phyloP scores from a whole-genome alignment of 92 coral and sea anemone species.

The Epizoanthus stellaris region DNA sequence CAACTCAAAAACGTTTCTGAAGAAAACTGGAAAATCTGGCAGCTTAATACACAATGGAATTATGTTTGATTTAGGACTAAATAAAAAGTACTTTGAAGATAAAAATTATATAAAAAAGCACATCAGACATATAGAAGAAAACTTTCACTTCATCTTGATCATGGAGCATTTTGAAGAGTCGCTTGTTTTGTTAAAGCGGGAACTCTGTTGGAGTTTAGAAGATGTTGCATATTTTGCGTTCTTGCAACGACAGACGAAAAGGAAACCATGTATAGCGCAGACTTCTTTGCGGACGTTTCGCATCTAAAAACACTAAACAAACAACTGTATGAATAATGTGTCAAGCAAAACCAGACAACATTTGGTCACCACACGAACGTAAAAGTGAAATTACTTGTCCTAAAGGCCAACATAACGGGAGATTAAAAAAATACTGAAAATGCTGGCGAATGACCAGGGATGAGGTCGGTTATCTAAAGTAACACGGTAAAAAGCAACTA shows the following conservation, averaged over 20 bases:
- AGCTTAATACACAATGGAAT: constrained; percentile 43
- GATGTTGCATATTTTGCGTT: constrained; percentile 33
- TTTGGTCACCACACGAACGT: not conserved
- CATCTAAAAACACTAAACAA: constrained; percentile 11
- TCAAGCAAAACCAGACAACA: not conserved
- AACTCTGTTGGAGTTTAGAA: constrained; percentile 52
- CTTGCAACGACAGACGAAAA: constrained; percentile 3
- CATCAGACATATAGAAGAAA: constrained; percentile 11
- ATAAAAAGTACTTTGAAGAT: constrained; percentile 24
- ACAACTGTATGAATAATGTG: constrained; percentile 2
- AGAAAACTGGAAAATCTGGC: not conserved
- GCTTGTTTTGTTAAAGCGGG: constrained; percentile 28
- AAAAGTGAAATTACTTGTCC: not conserved
- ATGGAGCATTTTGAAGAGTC: constrained; percentile 47
- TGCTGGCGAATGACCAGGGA: no score
- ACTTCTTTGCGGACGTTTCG: not conserved
- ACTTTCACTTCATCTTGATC: constrained; percentile 43
- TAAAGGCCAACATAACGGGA: not conserved
- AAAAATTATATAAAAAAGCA: not conserved
- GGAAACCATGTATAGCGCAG: not conserved
- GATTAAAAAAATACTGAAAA: not conserved
- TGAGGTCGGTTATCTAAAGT: no score
- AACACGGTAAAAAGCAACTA: no score
- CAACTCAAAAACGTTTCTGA: constrained; percentile 6
- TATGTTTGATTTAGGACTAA: constrained; percentile 51